phyloP scores from a whole-genome alignment of 2,113 vertebrate genomes.

The Lynx canadensis region DNA sequence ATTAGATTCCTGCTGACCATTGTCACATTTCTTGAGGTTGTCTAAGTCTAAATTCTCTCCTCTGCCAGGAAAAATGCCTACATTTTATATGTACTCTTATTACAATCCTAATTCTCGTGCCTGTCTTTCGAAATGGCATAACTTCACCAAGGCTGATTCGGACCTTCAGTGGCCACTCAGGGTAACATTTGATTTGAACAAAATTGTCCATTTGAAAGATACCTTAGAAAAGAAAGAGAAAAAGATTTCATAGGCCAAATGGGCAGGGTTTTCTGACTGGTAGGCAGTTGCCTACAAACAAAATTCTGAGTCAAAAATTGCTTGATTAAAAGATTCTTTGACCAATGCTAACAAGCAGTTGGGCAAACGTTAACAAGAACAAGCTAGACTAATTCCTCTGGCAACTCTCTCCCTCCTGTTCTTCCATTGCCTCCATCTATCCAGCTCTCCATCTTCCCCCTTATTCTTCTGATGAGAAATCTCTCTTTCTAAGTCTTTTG shows the following conservation, averaged over 20 bases:
- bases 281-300: background rate
- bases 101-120: background rate
- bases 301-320: background rate
- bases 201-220: background rate
- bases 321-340: background rate
- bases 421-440: background rate
- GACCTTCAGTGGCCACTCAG: background rate
- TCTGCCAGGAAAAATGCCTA: background rate
- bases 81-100: background rate
- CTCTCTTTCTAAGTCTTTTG: background rate
- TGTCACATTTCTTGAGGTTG: background rate
- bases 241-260: background rate
- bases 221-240: background rate
- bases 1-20: background rate
- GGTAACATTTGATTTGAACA: background rate
- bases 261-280: background rate
- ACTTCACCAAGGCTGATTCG: background rate
- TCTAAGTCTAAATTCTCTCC: background rate
- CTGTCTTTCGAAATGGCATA: background rate
- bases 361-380: background rate
- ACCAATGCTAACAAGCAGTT: background rate
- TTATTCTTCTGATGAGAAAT: background rate
- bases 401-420: background rate
- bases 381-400: background rate
- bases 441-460: background rate